Conservation (phyloP, 2,797 vertebrate genomes). For the Buphagus erythrorhynchus region DNA sequence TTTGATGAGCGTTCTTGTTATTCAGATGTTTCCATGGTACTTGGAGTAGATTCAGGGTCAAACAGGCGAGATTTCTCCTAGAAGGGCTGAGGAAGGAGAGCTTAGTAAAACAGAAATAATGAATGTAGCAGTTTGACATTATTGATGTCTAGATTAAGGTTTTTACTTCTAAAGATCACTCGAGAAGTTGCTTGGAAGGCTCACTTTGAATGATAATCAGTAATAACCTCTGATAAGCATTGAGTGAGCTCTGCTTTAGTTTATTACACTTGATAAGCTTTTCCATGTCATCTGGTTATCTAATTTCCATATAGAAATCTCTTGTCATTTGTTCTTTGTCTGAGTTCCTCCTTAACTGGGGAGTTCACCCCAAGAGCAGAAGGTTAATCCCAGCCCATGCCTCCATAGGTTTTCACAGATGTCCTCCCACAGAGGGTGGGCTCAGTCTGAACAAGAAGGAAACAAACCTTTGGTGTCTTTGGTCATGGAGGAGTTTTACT, state of each 20-base stretch:
- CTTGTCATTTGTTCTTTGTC: not conserved
- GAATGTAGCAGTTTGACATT: not conserved
- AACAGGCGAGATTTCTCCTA: not conserved
- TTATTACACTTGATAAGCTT: not conserved
- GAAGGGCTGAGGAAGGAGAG: not conserved
- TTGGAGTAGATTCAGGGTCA: constrained; percentile 9
- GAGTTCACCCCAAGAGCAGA: not conserved
- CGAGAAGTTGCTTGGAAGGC: not conserved
- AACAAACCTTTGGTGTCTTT: not conserved
- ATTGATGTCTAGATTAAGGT: not conserved
- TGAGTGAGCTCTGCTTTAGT: not conserved
- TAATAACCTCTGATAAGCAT: not conserved
- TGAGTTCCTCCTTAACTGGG: not conserved
- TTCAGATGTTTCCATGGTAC: constrained; percentile 38
- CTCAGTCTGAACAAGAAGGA: not conserved
- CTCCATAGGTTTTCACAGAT: not conserved
- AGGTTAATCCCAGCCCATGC: not conserved
- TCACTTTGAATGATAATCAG: not conserved
- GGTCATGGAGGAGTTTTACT: not conserved
- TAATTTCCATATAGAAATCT: not conserved
- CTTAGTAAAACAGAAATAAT: not conserved
- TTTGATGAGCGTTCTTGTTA: constrained; percentile 55
- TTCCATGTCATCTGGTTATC: not conserved
- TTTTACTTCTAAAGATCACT: not conserved
- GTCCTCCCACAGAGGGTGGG: not conserved